These are phyloP conservation scores for Macropodus opercularis DNA, from an alignment of 2,797 vertebrate genomes.

Conservation along the genomic window DNA sequence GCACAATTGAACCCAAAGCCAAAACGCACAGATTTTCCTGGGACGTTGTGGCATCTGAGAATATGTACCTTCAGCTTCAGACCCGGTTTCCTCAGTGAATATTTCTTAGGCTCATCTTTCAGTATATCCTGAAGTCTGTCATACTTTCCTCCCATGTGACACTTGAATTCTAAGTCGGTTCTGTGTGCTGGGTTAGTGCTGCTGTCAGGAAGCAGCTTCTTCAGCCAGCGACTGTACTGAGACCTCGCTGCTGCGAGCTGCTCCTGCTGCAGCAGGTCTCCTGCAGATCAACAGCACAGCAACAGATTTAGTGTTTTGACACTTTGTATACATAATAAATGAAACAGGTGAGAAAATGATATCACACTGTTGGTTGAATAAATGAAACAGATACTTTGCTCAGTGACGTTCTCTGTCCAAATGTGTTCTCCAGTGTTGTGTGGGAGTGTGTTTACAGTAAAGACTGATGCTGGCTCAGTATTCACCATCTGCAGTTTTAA, in stretches of 20 bases:
- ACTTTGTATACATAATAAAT: background rate
- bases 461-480: conserved; percentile 18
- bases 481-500: conserved; percentile 54
- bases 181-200: background rate
- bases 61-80: conserved; percentile 59
- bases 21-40: background rate
- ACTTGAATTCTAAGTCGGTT: conserved; percentile 57
- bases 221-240: conserved; percentile 45
- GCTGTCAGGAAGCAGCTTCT: conserved; percentile 33
- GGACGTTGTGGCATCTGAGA: background rate
- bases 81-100: conserved; percentile 61
- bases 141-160: conserved; percentile 46
- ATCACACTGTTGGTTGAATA: background rate
- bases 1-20: too few relatives aligned
- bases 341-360: background rate
- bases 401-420: conserved; percentile 3
- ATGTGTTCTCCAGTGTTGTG: conserved; percentile 35
- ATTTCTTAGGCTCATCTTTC: conserved; percentile 68
- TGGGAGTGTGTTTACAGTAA: conserved; percentile 37
- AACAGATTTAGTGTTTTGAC: background rate
- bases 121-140: conserved; percentile 61
- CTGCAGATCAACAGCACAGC: conserved; percentile 44
- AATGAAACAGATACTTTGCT: background rate
- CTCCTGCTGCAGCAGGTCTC: conserved; percentile 59
- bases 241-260: conserved; percentile 48